phyloP scores from a whole-genome alignment of 2,888 invertebrate genomes.

The Agonopterix alstromeriana region DNA sequence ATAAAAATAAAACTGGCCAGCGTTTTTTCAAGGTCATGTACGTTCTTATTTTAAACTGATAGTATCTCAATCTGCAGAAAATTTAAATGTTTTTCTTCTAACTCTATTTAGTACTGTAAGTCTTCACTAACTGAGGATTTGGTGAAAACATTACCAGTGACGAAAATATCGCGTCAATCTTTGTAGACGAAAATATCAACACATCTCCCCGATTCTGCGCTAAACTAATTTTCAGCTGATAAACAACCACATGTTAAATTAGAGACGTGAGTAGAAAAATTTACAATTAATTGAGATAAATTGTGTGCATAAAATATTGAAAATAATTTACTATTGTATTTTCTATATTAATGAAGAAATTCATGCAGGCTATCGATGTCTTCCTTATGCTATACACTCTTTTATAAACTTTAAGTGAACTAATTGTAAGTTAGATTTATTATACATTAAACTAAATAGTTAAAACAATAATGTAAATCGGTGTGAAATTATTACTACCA shows the following conservation, averaged over 20 bases:
- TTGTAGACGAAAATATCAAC: no score
- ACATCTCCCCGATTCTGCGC: no score
- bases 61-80: no score
- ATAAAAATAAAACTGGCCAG: no score
- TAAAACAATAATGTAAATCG: conserved; percentile 6
- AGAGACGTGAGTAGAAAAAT: neutral
- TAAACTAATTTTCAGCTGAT: no score
- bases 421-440: conserved; percentile 52
- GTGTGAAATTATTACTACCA: conserved; percentile 8
- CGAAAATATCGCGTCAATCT: no score
- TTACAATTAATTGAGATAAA: conserved; percentile 1
- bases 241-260: neutral
- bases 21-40: no score
- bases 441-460: conserved; percentile 6
- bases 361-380: conserved; percentile 76
- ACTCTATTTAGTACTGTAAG: no score
- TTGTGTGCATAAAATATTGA: conserved; percentile 9
- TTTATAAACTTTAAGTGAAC: conserved; percentile 56
- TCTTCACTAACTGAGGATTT: no score
- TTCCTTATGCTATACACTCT: conserved; percentile 76
- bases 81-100: no score
- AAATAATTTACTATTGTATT: conserved; percentile 32
- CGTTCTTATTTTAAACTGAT: no score
- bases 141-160: no score
- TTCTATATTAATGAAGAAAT: conserved; percentile 59